Evolutionary conservation across 2,797 vertebrate genomes (phyloP).

Genomic region (Artibeus lituratus): DNA sequence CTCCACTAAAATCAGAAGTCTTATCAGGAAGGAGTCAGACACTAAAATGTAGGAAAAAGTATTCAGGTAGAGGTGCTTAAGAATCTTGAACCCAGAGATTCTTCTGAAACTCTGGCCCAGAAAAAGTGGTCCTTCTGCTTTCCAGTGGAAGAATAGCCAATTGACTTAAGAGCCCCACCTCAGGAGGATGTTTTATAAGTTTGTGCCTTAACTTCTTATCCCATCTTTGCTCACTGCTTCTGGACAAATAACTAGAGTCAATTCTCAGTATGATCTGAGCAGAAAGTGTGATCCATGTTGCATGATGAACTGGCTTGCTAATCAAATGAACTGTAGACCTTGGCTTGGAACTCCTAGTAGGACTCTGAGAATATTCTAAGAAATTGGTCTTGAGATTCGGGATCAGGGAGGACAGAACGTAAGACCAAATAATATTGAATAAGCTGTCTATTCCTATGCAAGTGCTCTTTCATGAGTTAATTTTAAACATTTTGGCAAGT

Average conservation of each 20-base stretch:
- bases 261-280: background rate
- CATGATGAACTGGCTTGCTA: background rate
- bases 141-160: background rate
- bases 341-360: background rate
- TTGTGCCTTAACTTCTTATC: background rate
- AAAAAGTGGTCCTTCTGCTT: background rate
- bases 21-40: background rate
- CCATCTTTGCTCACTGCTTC: background rate
- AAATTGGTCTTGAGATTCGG: background rate
- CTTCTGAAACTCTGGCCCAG: background rate
- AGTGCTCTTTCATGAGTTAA: background rate
- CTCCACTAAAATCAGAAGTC: background rate
- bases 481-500: conserved; percentile 30
- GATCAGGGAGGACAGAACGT: background rate
- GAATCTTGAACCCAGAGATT: background rate
- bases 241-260: background rate
- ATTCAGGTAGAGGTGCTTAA: background rate
- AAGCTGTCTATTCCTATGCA: background rate
- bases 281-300: background rate
- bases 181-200: background rate
- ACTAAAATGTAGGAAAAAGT: background rate
- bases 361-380: background rate
- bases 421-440: background rate
- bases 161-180: background rate
- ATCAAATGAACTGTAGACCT: background rate